phyloP scores from a whole-genome alignment of 2,797 vertebrate genomes.

The Crax fasciolata region DNA sequence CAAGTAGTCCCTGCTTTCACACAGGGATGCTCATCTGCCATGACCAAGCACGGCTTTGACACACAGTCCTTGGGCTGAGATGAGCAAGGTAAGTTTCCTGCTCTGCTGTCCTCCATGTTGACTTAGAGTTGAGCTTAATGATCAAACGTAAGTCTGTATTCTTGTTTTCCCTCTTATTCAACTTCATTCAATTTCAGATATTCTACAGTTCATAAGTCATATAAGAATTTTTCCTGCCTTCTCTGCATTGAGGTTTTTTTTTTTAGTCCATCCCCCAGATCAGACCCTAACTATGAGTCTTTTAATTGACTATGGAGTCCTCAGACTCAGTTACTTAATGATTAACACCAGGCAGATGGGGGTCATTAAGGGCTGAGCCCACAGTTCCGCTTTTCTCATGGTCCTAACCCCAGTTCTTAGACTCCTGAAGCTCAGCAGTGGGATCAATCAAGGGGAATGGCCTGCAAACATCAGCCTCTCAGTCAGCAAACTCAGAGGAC shows the following conservation, averaged over 20 bases:
- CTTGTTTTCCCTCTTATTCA: neutral
- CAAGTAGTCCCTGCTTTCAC: fast-evolving
- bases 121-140: neutral
- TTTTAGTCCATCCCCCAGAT: neutral
- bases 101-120: neutral
- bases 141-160: neutral
- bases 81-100: neutral
- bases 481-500: neutral
- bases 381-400: neutral
- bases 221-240: neutral
- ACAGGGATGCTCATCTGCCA: neutral
- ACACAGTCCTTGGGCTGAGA: neutral
- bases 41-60: neutral
- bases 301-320: neutral
- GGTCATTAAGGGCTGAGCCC: neutral
- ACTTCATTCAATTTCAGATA: neutral
- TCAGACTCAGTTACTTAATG: neutral
- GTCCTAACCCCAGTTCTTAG: neutral
- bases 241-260: neutral
- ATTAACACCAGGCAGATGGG: neutral
- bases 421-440: neutral
- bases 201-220: neutral
- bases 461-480: neutral
- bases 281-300: neutral
- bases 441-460: neutral